Conservation (phyloP, 2,113 vertebrate species). For the Eptesicus fuscus region DNA sequence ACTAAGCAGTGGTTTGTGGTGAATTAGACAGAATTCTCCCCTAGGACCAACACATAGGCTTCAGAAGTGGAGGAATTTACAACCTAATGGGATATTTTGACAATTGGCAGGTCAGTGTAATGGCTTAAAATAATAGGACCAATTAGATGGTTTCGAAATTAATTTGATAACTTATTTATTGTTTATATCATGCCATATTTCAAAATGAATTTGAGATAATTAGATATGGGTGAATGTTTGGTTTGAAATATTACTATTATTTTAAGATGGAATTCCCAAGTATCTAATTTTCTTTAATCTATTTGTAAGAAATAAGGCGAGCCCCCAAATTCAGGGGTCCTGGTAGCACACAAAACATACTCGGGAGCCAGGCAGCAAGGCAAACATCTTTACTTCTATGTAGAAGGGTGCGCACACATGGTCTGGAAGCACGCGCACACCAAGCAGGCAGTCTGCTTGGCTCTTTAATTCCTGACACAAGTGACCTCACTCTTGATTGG, state of each 20-base stretch:
- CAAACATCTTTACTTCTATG: too few relatives aligned
- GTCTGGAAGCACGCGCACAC: too few relatives aligned
- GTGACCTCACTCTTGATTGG: too few relatives aligned
- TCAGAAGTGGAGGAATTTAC: neutral
- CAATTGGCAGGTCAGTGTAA: neutral
- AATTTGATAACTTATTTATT: neutral
- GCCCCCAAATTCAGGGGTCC: too few relatives aligned
- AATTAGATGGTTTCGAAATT: neutral
- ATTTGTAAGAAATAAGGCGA: too few relatives aligned
- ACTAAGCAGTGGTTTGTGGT: neutral
- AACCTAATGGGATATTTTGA: neutral
- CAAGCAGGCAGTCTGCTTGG: too few relatives aligned
- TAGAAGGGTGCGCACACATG: too few relatives aligned
- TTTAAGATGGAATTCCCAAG: slow-evolving; percentile 5
- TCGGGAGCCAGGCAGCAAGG: too few relatives aligned
- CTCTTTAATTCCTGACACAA: too few relatives aligned
- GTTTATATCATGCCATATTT: neutral
- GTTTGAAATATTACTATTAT: slow-evolving; percentile 8
- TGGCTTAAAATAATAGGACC: neutral
- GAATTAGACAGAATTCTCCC: neutral
- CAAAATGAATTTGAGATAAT: neutral
- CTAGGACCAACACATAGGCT: neutral
- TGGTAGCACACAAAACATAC: too few relatives aligned
- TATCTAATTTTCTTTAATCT: neutral
- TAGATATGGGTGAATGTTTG: neutral